These are phyloP conservation scores for Radopholus similis DNA, from an alignment of 1,140 invertebrate genomes.

Conservation along the genomic window DNA sequence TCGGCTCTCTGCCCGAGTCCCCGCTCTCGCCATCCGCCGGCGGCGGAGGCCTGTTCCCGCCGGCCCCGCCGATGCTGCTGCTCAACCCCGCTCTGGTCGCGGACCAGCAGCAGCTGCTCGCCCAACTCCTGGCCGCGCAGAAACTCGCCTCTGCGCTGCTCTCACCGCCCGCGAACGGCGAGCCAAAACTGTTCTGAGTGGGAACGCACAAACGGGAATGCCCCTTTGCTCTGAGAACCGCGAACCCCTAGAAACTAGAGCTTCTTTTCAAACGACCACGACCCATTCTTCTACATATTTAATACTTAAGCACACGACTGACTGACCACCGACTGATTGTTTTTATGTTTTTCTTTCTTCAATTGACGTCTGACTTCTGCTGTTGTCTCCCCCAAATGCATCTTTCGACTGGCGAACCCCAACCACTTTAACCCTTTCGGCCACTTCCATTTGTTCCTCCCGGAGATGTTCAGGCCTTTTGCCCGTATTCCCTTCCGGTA, in stretches of 20 bases:
- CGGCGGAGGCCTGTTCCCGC: not conserved
- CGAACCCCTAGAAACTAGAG: too few species aligned
- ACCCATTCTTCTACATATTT: not conserved
- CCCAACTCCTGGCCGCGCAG: slow-evolving; percentile 6
- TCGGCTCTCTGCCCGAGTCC: not conserved
- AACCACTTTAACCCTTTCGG: too few species aligned
- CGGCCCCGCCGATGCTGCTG: not conserved
- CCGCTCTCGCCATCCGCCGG: not conserved
- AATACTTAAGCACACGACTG: too few species aligned
- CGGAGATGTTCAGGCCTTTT: too few species aligned
- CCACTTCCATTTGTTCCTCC: too few species aligned
- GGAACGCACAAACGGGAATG: not conserved
- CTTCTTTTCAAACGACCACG: slow-evolving; percentile 4
- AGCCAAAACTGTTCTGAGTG: not conserved
- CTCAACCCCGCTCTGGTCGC: not conserved
- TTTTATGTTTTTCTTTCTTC: too few species aligned
- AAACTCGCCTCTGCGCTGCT: slow-evolving; percentile 9
- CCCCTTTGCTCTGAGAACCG: too few species aligned
- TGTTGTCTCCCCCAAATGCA: too few species aligned
- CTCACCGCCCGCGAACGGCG: not conserved
- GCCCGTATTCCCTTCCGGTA: too few species aligned
- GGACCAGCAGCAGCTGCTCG: slow-evolving; percentile 8
- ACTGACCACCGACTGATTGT: too few species aligned
- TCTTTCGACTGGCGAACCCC: too few species aligned
- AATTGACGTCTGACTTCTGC: too few species aligned